Evolutionary conservation across 2,888 invertebrate genomes (phyloP), one percentile per base, ranked within the genome.

Genomic region (Brenthis daphne): DNA sequence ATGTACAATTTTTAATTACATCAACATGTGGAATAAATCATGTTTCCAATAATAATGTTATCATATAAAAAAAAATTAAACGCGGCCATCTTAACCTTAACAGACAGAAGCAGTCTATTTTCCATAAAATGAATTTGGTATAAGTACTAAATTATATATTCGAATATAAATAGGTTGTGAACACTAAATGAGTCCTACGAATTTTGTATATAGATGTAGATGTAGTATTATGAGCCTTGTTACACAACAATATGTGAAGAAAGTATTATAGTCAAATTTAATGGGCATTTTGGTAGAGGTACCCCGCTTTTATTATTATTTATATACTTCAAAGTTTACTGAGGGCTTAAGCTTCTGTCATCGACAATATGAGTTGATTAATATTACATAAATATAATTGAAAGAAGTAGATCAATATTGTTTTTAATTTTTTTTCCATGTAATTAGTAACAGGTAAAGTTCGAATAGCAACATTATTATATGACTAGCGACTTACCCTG

Each of bases 241-340:
- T 64, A 64, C 48, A 24, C 64, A 37, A 54, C 64, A 48, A 69
- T 54, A 53, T 69, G 69, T 57, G 47, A 72, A 67, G 58, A 58
- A 67, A 73, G 71, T 75, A 72, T 69, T 72, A 82, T 89, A 90
- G 88, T 87, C 82, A 86, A 89, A 87, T 86, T 85, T 80, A 83
- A 81, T 64, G 84, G 86, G 86, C 87, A 87, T 88, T 87, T 89
- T 82, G 81, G 86, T 85, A 80, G 83, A 84, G 81, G 87, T 86
- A 87, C 87, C 89, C 87, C 87, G 86, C 87, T 86, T 77, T 75
- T 71, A 57, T 64, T 67, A 50, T 71, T 51, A 56, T 71, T 72
- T 57, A 16, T 51, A 50, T 24, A 29, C 24, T 6, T 20, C 8
- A 11, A 64, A n/a, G 11, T 13, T 64, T 16, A 37, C 24, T 13